phyloP scores from a whole-genome alignment of 2,113 vertebrate genomes.

The Callocephalon fimbriatum region DNA sequence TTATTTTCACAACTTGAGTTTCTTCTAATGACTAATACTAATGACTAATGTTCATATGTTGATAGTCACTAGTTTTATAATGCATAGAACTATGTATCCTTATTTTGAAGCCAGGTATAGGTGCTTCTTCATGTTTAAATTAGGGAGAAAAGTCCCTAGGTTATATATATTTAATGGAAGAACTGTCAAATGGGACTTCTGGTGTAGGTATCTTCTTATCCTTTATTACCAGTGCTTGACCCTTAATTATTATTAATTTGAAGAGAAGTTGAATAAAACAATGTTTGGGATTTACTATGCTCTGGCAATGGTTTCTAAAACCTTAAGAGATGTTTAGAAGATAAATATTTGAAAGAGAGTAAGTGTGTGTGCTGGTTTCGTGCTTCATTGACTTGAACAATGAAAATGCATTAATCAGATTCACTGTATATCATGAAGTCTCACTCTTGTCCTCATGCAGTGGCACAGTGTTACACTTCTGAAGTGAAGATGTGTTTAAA shows the following conservation, averaged over 20 bases:
- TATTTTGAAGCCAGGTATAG: not conserved
- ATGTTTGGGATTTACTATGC: not conserved
- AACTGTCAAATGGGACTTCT: not conserved
- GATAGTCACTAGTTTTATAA: not conserved
- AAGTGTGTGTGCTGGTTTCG: not conserved
- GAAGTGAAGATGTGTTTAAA: not conserved
- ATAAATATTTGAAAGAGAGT: not conserved
- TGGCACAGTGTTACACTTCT: not conserved
- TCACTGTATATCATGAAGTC: not conserved
- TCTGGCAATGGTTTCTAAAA: not conserved
- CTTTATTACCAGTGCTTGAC: not conserved
- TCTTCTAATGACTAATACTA: not conserved
- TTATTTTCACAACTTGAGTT: not conserved
- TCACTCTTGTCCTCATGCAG: not conserved
- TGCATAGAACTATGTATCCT: not conserved
- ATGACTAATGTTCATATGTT: not conserved
- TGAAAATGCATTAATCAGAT: not conserved
- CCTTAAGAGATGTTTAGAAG: not conserved
- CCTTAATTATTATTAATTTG: not conserved
- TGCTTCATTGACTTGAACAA: not conserved
- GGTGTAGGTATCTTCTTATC: not conserved
- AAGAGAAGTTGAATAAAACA: not conserved
- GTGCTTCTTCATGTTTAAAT: not conserved
- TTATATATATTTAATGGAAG: not conserved
- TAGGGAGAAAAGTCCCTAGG: not conserved